Percentiles rank a stretch among this genome's conserved stretches.
Conservation (phyloP, 2,113 vertebrate species). For the Oceanodroma tethys region DNA sequence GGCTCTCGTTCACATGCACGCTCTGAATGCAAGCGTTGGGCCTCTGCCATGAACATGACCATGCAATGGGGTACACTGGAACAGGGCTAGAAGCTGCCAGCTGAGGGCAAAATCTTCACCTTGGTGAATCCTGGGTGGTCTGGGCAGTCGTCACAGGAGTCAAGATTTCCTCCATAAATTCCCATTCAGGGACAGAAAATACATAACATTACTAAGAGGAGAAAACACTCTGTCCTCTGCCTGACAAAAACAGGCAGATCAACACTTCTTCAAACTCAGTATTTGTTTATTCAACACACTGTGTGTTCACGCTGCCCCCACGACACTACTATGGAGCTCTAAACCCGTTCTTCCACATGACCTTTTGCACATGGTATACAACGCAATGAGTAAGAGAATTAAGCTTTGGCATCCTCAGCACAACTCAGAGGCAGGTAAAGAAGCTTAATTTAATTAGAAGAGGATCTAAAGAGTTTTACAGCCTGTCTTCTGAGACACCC, state of each 20-base stretch:
- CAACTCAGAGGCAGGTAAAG: not conserved
- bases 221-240: not conserved
- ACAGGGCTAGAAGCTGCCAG: not conserved
- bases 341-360: not conserved
- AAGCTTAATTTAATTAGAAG: not conserved
- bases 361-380: not conserved
- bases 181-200: not conserved
- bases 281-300: not conserved
- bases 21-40: not conserved
- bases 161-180: not conserved
- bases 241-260: not conserved
- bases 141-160: not conserved
- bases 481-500: not conserved
- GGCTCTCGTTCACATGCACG: accelerated
- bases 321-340: not conserved
- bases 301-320: not conserved
- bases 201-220: not conserved
- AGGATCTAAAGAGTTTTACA: not conserved
- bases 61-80: accelerated
- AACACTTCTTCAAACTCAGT: not conserved
- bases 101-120: not conserved
- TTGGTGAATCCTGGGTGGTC: not conserved
- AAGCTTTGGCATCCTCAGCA: not conserved
- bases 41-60: accelerated
- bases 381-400: not conserved